A percentile compares a stretch with the other conserved stretches of the same genome.
Evolutionary conservation across 2,888 invertebrate genomes (phyloP).

Genomic region (Oxytorus armatus): DNA sequence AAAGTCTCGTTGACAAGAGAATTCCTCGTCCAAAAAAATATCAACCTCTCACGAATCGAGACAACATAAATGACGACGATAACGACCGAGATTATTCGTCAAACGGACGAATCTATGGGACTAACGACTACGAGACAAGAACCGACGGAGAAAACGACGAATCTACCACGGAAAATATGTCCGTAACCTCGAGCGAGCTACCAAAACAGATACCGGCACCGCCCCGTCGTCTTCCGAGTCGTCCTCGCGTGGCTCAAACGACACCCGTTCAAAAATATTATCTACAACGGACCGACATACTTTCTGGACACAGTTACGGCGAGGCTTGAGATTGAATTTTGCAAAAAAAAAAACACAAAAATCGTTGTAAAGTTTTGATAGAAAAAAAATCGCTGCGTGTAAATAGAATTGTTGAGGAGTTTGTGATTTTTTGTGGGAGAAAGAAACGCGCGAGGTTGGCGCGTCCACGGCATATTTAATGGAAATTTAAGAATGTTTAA

Average conservation of each 20-base stretch:
- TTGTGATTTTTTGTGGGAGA: no score
- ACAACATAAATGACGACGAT: slow-evolving; percentile 6
- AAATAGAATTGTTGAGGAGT: no score
- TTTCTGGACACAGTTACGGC: slow-evolving; percentile 75
- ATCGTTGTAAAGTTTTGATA: background rate
- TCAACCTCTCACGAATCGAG: slow-evolving; percentile 55
- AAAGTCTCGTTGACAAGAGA: slow-evolving; percentile 51
- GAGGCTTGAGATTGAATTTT: slow-evolving; percentile 68
- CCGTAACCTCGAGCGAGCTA: slow-evolving; percentile 83
- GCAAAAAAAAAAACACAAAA: background rate
- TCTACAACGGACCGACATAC: slow-evolving; percentile 74
- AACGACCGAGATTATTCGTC: background rate
- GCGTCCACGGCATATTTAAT: no score
- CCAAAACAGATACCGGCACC: slow-evolving; percentile 84
- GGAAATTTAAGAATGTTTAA: no score
- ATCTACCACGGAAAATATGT: slow-evolving; percentile 78
- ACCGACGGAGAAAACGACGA: slow-evolving; percentile 65
- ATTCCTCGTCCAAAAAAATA: slow-evolving; percentile 75
- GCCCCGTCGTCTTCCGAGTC: slow-evolving; percentile 77
- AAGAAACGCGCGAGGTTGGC: no score
- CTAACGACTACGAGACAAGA: slow-evolving; percentile 53
- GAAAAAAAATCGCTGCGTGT: background rate
- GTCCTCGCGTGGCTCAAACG: slow-evolving; percentile 76
- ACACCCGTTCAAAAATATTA: slow-evolving; percentile 80
- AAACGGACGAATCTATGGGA: slow-evolving; percentile 26